Conservation (phyloP, 2,888 invertebrate genomes). For the Acrocera orbiculus region DNA sequence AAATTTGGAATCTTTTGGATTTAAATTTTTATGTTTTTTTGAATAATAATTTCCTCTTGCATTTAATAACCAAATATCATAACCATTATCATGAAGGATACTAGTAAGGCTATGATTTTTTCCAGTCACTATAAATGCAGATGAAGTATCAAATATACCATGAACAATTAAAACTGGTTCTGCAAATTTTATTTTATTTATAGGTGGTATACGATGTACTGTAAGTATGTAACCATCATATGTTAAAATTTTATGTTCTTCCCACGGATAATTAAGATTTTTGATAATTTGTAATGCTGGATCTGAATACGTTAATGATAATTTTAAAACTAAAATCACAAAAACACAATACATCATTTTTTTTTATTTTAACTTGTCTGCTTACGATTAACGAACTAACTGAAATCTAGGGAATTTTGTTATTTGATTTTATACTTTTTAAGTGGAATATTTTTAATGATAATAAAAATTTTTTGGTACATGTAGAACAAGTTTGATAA, state of each 20-base stretch:
- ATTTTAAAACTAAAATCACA: too few species aligned
- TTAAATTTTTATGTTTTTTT: conserved; percentile 13
- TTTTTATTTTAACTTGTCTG: too few species aligned
- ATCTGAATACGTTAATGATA: too few species aligned
- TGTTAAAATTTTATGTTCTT: conserved; percentile 8
- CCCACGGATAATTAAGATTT: background rate
- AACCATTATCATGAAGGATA: conserved; percentile 22
- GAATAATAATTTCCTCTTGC: conserved; percentile 23
- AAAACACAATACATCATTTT: too few species aligned
- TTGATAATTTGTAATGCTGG: background rate
- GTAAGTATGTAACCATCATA: conserved; percentile 21
- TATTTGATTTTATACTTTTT: too few species aligned
- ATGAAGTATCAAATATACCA: conserved; percentile 20
- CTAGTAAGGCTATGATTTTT: conserved; percentile 18
- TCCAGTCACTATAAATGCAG: conserved; percentile 20
- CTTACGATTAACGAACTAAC: too few species aligned
- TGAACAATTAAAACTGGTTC: conserved; percentile 17
- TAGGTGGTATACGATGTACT: conserved; percentile 22
- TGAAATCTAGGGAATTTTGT: too few species aligned
- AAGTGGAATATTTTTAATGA: too few species aligned
- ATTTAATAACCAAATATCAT: conserved; percentile 26
- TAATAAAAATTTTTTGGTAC: too few species aligned
- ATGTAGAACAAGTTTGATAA: too few species aligned
- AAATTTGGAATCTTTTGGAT: conserved; percentile 12
- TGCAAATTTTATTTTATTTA: too few species aligned